phyloP scores from a whole-genome alignment of 2,888 invertebrate species.

The Chymomyza fuscimana region DNA sequence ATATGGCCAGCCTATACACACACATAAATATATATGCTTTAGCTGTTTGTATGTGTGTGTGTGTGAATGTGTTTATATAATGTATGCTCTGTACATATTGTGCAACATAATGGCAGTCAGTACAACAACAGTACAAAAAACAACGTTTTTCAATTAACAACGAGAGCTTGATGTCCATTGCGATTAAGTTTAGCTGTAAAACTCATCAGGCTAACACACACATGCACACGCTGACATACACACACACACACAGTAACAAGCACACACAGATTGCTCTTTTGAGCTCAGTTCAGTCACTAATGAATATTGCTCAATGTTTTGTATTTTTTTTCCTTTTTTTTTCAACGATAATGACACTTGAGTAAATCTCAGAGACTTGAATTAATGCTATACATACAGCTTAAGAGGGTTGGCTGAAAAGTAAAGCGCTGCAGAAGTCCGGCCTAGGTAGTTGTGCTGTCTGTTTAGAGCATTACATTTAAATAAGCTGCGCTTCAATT shows the following conservation, averaged over 20 bases:
- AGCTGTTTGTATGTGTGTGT: too few relatives aligned
- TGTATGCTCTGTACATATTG: conserved; percentile 41
- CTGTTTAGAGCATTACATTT: too few relatives aligned
- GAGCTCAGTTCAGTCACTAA: not conserved
- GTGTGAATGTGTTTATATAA: conserved; percentile 27
- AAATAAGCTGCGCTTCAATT: too few relatives aligned
- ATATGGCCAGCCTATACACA: conserved; percentile 38
- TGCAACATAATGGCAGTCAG: conserved; percentile 58
- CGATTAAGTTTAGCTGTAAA: not conserved
- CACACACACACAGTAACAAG: conserved; percentile 10
- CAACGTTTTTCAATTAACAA: conserved; percentile 59
- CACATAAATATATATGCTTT: not conserved
- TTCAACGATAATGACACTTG: not conserved
- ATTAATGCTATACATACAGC: too few relatives aligned
- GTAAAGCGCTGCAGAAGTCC: too few relatives aligned
- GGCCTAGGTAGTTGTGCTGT: too few relatives aligned
- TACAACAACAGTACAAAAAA: conserved; percentile 12
- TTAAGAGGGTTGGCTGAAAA: too few relatives aligned
- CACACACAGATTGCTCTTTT: conserved; percentile 2
- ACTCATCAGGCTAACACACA: conserved; percentile 6
- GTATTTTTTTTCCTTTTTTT: not conserved
- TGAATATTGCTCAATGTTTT: not conserved
- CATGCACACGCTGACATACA: conserved; percentile 8
- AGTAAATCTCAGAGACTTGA: not conserved
- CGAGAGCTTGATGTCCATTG: not conserved